Base-by-base conservation (phyloP, 2,797 vertebrate species). In the Phrynocephalus forsythii region DNA sequence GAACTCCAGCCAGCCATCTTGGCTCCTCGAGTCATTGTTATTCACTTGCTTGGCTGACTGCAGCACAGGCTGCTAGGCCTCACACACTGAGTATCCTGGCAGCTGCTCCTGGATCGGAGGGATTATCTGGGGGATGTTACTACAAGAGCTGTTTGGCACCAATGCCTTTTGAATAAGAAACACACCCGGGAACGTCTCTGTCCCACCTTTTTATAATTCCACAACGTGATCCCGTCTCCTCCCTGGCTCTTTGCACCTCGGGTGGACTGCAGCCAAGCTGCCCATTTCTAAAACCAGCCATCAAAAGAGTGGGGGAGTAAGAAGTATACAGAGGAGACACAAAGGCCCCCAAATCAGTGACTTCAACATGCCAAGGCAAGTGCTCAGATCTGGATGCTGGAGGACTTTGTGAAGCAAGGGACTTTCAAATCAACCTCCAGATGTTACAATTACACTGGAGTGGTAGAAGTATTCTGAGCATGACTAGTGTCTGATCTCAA, bases 1-100 rank as follows among this genome's bases (percentile, higher is more conserved):
- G 72, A 72, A 66, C 69, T 84, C 82, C 60, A 44, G 28, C 69
- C 76, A 75, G 78, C 56, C n/a, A 80, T 28, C 44, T 52, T 52
- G 20, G 68, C 63, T 76, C 48, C 82, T 63, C 85, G 26, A 75
- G 60, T 85, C 83, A 89, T 89, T 89, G 87, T 89, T 77, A 90
- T 80, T 79, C 88, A 80, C 79, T 86, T 69, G 60, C 82, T 76
- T 69, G 68, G 82, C 63, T 69, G 77, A 81, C 77, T 87, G 88
- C 82, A 87, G 88, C 60, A 86, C 68, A 8, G 48, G 48, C 48
- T 68, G 38, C 10, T 28, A 24, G 87, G 87, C 83, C 69, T 48
- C 69, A 5, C 85, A 67, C 26, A 56, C 60, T 10, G 75, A 79
- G 56, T n/a, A 79, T 75, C 73, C 68, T 38, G 16, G n/a, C 85